Percentiles rank a stretch among this genome's conserved stretches.
Evolutionary conservation across 2,113 vertebrate species (phyloP).

Genomic region (Notarius quadriscutis): DNA sequence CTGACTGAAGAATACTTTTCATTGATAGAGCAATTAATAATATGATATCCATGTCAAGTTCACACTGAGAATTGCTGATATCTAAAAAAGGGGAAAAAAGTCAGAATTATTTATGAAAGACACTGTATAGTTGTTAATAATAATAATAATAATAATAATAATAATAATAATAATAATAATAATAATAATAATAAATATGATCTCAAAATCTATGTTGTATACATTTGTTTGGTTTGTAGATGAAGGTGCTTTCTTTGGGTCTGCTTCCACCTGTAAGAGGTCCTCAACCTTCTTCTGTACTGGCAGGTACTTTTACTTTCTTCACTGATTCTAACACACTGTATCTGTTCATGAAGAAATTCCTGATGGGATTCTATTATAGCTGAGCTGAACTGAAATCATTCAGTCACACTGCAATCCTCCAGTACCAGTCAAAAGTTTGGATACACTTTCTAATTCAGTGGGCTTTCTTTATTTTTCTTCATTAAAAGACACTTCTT

Average conservation of each 20-base stretch:
- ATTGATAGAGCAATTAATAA: neutral
- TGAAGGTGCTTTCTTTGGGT: constrained; percentile 76
- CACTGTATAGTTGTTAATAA: no score
- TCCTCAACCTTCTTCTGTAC: constrained; percentile 79
- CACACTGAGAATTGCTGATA: neutral
- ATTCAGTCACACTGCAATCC: neutral
- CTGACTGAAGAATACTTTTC: neutral
- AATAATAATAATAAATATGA: no score
- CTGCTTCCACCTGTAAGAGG: constrained; percentile 68
- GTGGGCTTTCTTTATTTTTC: no score
- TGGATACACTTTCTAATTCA: no score
- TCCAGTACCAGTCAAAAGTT: no score
- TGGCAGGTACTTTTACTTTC: constrained; percentile 66
- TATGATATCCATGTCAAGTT: no score
- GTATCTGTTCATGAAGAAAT: neutral
- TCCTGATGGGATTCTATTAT: neutral
- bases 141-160: no score
- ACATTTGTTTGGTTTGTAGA: constrained; percentile 59
- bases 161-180: no score
- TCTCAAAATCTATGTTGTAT: neutral
- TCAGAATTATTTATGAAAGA: neutral
- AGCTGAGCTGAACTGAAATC: neutral
- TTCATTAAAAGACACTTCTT: no score
- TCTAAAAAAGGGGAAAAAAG: neutral
- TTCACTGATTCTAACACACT: neutral